Conservation (phyloP, 2,113 vertebrate genomes). For the Willisornis vidua region DNA sequence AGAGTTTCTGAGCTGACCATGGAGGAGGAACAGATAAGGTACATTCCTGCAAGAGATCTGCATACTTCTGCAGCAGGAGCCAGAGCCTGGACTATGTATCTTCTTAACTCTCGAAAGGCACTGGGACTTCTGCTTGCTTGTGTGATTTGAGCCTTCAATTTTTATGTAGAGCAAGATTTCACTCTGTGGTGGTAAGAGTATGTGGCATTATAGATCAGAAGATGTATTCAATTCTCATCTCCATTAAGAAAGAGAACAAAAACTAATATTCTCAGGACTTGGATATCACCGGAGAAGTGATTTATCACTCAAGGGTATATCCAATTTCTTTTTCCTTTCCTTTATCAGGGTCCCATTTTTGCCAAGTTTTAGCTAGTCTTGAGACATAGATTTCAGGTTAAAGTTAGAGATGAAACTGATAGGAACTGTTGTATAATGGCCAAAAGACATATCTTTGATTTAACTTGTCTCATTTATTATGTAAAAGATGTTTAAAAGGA, state of each 20-base stretch:
- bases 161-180: neutral
- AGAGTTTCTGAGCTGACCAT: neutral
- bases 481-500: neutral
- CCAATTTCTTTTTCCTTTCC: accelerated
- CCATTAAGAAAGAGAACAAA: neutral
- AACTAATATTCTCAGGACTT: neutral
- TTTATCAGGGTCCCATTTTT: neutral
- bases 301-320: neutral
- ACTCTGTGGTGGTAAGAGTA: neutral
- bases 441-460: neutral
- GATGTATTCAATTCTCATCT: neutral
- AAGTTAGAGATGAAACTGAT: neutral
- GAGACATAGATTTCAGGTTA: neutral
- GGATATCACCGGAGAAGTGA: neutral
- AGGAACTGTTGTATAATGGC: neutral
- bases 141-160: neutral
- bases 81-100: neutral
- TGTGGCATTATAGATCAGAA: neutral
- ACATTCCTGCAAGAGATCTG: neutral
- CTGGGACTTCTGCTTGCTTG: neutral
- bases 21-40: neutral
- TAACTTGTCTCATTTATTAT: neutral
- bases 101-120: neutral
- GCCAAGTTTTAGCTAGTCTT: neutral
- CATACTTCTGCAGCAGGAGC: neutral